Evolutionary conservation across 2,888 invertebrate genomes (phyloP).

Genomic region (Barypeithes pellucidus): DNA sequence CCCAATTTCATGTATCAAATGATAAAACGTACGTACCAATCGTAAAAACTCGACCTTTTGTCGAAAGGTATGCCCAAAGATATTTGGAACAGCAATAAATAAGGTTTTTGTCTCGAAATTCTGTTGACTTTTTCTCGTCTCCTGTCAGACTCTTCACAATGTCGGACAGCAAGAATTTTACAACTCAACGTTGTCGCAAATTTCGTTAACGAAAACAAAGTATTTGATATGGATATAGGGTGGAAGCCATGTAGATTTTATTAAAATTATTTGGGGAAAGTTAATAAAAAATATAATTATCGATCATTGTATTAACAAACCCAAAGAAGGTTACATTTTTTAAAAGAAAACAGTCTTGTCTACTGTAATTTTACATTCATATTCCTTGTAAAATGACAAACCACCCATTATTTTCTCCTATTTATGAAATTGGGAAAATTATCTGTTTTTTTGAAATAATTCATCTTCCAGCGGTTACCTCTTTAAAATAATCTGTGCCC

Average conservation of each 20-base stretch:
- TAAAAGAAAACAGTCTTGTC: too few species aligned
- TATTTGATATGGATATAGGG: not conserved
- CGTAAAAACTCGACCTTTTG: constrained; percentile 35
- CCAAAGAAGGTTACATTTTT: too few species aligned
- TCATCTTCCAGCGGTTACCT: too few species aligned
- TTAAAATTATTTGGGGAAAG: too few species aligned
- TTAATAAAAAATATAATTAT: too few species aligned
- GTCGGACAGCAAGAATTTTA: constrained; percentile 47
- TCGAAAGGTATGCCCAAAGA: constrained; percentile 43
- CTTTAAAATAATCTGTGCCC: too few species aligned
- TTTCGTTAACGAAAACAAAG: constrained; percentile 22
- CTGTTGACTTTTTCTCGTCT: constrained; percentile 42
- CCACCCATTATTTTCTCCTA: too few species aligned
- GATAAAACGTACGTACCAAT: not conserved
- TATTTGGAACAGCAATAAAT: constrained; percentile 42
- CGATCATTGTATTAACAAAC: too few species aligned
- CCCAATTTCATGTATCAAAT: not conserved
- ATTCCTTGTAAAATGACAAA: too few species aligned
- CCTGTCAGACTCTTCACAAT: constrained; percentile 42
- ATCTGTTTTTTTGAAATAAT: too few species aligned
- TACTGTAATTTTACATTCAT: too few species aligned
- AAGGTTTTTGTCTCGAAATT: constrained; percentile 45
- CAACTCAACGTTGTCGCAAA: constrained; percentile 33
- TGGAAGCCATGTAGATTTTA: not conserved
- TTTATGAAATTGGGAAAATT: too few species aligned